Evolutionary conservation across 2,888 invertebrate species (phyloP), one percentile per base, ranked within the genome.

Genomic region (Lomographa bimaculata): DNA sequence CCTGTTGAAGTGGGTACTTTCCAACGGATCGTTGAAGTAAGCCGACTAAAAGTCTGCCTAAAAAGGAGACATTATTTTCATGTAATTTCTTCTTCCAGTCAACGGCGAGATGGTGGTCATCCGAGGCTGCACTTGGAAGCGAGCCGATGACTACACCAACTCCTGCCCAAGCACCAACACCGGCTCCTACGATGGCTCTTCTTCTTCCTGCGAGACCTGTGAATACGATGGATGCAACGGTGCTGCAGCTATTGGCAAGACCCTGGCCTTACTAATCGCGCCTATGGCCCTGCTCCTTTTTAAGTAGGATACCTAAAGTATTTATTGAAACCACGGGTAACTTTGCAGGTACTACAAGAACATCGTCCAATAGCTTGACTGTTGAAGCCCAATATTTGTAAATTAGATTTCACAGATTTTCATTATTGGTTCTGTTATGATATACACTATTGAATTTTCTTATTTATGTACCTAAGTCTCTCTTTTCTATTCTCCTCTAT

Each of bases 221-320:
- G 92, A 92, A 38, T 90, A 90, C 14, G 93, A 94, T 52, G 91
- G 91, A 1, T 94, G 94, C 80, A 94, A 94, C 60, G 84, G 90
- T 1, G 91, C 91, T 1, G 69, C 84, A 1, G 70, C 86, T 5
- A 59, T 90, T 25, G 81, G 81, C 50, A 84, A 78, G 37, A 85
- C 89, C 6, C 38, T 85, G 11, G 81, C 90, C 0, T 56, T 90
- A 9, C 57, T 90, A 16, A 46, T 80, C 7, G 84, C 85, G 1
- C 85, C 89, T 2, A 57, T 89, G 1, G 71, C 71, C 9, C 56
- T 86, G 12, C 51, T 87, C 2, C 71, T 87, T 26, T 86, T 86
- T 60, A 87, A 87, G 74, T 89, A 81, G 74, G 21, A 12, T 10
- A 28, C 6, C 23, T 25, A 17, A 25, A 23, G 41, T 34, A 28